A percentile compares a stretch with the other conserved stretches of the same genome.
Evolutionary conservation across 2,113 vertebrate species (phyloP).

Genomic region (Poicephalus gulielmi): DNA sequence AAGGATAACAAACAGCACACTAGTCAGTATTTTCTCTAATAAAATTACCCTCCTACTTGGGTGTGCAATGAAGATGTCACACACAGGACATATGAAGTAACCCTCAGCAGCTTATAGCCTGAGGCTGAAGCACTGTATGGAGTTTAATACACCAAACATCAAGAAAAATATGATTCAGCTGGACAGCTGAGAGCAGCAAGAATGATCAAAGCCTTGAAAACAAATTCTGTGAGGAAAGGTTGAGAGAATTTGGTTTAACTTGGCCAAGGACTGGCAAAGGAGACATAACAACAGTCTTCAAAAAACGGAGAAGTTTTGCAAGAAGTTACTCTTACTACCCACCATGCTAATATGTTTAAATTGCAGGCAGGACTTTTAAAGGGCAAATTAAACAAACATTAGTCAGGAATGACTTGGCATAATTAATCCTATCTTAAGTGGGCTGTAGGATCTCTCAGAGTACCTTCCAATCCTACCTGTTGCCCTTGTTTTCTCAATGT

Average conservation of each 20-base stretch:
- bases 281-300: neutral
- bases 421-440: neutral
- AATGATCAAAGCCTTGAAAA: conserved; percentile 7
- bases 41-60: neutral
- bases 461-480: neutral
- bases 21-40: neutral
- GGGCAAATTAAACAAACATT: neutral
- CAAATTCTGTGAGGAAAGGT: neutral
- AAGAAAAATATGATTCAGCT: neutral
- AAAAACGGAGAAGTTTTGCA: neutral
- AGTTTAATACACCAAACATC: neutral
- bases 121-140: neutral
- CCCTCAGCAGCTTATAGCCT: neutral
- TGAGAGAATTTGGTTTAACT: neutral
- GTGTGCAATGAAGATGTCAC: neutral
- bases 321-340: neutral
- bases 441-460: neutral
- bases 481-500: neutral
- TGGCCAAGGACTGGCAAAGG: neutral
- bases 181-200: neutral
- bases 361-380: neutral
- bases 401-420: neutral
- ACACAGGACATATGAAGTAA: neutral
- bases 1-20: neutral
- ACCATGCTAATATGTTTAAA: neutral